Evolutionary conservation across 1,140 invertebrate genomes (phyloP).

Genomic region (Cryptotermes secundus): DNA sequence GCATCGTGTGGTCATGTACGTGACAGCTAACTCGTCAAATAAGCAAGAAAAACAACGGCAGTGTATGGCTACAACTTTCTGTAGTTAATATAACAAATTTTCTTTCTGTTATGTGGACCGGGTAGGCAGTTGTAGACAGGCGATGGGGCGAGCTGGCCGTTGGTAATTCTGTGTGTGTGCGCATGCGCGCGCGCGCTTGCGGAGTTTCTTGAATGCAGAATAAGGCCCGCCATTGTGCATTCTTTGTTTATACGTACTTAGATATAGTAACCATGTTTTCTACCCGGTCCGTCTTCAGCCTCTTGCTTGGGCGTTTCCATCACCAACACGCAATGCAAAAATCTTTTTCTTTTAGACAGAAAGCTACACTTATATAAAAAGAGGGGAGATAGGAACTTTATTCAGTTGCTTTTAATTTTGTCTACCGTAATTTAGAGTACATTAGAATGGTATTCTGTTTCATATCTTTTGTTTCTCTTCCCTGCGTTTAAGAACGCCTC

Average conservation of each 20-base stretch:
- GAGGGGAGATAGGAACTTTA: neutral
- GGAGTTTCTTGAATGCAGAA: neutral
- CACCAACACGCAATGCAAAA: neutral
- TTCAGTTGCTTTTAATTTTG: neutral
- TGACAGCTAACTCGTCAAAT: too few species aligned
- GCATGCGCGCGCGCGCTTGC: too few species aligned
- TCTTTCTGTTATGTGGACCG: neutral
- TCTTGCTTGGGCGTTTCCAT: neutral
- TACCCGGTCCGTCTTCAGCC: neutral
- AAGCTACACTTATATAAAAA: slow-evolving; percentile 14
- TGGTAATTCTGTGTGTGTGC: neutral
- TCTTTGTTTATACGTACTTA: neutral
- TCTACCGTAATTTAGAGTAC: neutral
- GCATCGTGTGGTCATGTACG: too few species aligned
- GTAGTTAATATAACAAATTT: neutral
- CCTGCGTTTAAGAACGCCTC: neutral
- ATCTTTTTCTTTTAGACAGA: neutral
- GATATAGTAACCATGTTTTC: slow-evolving; percentile 1
- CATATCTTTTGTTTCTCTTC: neutral
- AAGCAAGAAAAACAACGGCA: neutral
- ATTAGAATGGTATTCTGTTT: slow-evolving; percentile 3
- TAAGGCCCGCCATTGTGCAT: neutral
- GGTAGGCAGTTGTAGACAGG: neutral
- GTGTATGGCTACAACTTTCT: neutral
- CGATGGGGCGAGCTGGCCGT: neutral